These are phyloP conservation scores for Rhabdomys pumilio DNA, from an alignment of 2,797 vertebrate genomes.

Conservation along the genomic window DNA sequence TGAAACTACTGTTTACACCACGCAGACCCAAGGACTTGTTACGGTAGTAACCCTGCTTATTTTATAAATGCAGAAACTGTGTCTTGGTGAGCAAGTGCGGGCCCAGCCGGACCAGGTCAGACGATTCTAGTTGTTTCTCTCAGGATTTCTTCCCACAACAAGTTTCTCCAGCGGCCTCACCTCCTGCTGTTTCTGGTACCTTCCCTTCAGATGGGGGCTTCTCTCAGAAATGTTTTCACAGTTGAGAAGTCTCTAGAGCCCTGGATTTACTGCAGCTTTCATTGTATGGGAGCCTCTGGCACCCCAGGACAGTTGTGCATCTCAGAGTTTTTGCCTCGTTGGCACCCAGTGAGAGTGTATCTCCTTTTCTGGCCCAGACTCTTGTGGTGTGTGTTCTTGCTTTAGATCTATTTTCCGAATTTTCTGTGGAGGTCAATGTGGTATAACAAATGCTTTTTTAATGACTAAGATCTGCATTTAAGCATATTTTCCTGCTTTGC, in stretches of 20 bases:
- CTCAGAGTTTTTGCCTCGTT: not conserved
- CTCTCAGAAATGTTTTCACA: not conserved
- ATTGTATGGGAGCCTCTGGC: not conserved
- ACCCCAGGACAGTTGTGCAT: not conserved
- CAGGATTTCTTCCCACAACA: not conserved
- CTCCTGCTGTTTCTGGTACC: not conserved
- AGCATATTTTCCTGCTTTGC: conserved; percentile 52
- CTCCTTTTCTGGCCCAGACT: not conserved
- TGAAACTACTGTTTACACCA: not conserved
- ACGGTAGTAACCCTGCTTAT: not conserved
- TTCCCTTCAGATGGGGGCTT: not conserved
- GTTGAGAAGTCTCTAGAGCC: not conserved
- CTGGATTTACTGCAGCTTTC: not conserved
- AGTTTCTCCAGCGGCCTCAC: not conserved
- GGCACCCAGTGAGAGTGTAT: not conserved
- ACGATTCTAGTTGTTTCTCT: not conserved
- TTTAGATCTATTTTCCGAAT: not conserved
- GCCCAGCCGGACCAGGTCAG: not conserved
- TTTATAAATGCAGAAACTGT: not conserved
- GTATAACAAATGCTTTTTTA: conserved; percentile 70
- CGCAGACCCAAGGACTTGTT: not conserved
- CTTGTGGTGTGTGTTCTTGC: not conserved
- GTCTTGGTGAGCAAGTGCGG: accelerated
- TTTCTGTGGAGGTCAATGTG: conserved; percentile 57
- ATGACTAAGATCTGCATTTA: conserved; percentile 65